A percentile compares a stretch with the other conserved stretches of the same genome.
Conservation (phyloP, 2,797 vertebrate species). For the Psittacula derbiana region DNA sequence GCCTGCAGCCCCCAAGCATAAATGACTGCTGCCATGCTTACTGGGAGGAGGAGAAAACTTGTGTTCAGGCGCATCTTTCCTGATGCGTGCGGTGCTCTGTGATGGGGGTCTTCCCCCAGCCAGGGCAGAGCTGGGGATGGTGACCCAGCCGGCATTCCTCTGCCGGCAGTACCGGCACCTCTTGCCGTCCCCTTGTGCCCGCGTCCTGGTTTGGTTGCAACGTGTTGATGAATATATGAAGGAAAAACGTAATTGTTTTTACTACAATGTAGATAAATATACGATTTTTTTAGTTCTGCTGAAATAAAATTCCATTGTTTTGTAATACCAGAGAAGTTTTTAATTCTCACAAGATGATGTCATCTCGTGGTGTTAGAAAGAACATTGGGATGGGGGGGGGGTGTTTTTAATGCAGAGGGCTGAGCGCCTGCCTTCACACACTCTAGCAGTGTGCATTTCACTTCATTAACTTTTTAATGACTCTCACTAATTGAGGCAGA, state of each 20-base stretch:
- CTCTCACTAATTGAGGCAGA: neutral
- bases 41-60: neutral
- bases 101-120: neutral
- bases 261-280: constrained; percentile 72
- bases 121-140: neutral
- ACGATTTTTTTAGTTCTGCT: constrained; percentile 67
- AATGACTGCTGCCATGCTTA: neutral
- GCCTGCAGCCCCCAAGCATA: neutral
- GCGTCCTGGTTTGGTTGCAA: constrained; percentile 27
- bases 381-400: neutral
- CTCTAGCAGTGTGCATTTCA: neutral
- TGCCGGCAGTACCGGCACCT: neutral
- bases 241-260: constrained; percentile 67
- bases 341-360: neutral
- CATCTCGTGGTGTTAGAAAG: neutral
- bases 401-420: neutral
- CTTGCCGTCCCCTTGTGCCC: neutral
- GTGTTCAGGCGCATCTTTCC: neutral
- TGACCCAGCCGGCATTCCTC: neutral
- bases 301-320: constrained; percentile 74
- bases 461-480: neutral
- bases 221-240: constrained; percentile 56
- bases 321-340: constrained; percentile 57
- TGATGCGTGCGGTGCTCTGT: neutral
- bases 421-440: neutral